Conservation (phyloP, 2,888 invertebrate genomes). For the Drosophila flavopinicola region DNA sequence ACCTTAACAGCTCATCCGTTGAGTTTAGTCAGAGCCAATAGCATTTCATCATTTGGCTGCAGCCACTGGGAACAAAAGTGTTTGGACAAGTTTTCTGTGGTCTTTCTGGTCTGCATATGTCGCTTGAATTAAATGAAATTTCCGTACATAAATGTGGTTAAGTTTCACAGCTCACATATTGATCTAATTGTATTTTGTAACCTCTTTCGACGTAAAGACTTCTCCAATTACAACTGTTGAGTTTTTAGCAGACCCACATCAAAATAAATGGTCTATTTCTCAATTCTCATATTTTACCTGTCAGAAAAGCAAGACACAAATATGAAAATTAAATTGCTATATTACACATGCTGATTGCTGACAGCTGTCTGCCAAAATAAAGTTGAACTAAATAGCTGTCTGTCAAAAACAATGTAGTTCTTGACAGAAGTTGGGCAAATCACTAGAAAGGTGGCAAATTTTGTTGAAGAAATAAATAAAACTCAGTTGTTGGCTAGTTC, state of each 20-base stretch:
- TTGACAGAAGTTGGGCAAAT: neutral
- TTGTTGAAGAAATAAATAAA: too few relatives aligned
- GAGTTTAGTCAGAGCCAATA: conserved; percentile 9
- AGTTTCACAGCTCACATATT: neutral
- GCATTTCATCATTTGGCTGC: conserved; percentile 44
- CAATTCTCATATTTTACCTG: conserved; percentile 7
- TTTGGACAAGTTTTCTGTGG: neutral
- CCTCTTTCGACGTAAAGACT: too few relatives aligned
- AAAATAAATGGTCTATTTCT: neutral
- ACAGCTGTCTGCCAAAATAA: conserved; percentile 30
- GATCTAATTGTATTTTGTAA: too few relatives aligned
- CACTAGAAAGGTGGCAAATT: neutral
- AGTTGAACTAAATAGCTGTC: conserved; percentile 3
- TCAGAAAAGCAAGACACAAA: conserved; percentile 1
- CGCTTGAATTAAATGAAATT: conserved; percentile 7
- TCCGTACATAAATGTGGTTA: neutral
- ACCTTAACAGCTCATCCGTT: conserved; percentile 11
- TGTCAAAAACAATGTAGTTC: conserved; percentile 1
- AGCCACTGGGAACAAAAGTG: conserved; percentile 2
- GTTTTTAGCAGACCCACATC: conserved; percentile 23
- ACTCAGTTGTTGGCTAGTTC: too few relatives aligned
- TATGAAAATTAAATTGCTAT: conserved; percentile 1
- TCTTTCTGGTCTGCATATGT: conserved; percentile 1
- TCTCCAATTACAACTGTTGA: conserved; percentile 1
- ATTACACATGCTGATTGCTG: conserved; percentile 11